Base-by-base conservation (phyloP, 2,113 vertebrate species). In the Calypte anna region DNA sequence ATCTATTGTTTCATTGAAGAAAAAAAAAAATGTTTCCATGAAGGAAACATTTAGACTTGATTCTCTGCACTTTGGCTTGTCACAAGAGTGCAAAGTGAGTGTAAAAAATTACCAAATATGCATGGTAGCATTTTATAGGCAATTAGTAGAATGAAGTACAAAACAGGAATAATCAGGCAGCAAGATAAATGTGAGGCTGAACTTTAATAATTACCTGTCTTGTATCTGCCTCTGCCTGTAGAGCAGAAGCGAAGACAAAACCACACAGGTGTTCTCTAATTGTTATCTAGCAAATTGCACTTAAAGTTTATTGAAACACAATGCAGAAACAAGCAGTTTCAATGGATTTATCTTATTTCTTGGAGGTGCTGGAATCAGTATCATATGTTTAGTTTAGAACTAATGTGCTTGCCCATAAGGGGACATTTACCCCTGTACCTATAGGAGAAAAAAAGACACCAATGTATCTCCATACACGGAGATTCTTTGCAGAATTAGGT, bases 301-400 rank as follows among this genome's bases (percentile, higher is more conserved):
- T 69, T 82, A 66, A 76, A 13, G 36, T 64, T 87, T 93, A 66
- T 58, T 87, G 91, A 87, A 91, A 87, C 57, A 67, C 75, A 84
- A 78, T 38, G 48, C 67, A 23, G 33, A 76, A 90, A 61, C 50
- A 68, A 79, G 67, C 25, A 61, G 13, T 64, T 91, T 91, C 88
- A 93, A 85, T 74, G 83, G 58, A 72, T 93, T 85, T 82, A 61
- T 72, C 20, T 31, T 54, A 1, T 46, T 83, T 69, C n/a, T 23
- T 22, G 12, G 9, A 62, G 5, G 9, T 43, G 48, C 53, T 68
- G 64, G 30, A 58, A 76, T 30, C 9, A 53, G 14, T 31, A 55
- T 48, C 17, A 59, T 68, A 80, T 50, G 23, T 53, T 94, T 46
- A 46, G 22, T 59, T 88, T 64, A 53, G 46, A 83, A 57, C 24